phyloP scores from a whole-genome alignment of 1,140 invertebrate genomes.

The Brachionus koreanus region DNA sequence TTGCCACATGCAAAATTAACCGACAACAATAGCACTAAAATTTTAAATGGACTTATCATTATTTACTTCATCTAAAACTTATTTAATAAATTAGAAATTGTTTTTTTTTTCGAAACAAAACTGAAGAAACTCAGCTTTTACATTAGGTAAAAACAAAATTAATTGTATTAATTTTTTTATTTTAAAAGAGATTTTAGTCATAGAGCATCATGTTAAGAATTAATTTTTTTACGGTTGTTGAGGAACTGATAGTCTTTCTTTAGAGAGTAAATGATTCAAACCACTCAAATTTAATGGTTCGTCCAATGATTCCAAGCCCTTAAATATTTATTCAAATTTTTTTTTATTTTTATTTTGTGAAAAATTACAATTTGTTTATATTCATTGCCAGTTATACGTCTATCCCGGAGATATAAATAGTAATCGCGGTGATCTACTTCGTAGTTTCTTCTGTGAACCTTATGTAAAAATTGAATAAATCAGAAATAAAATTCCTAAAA shows the following conservation, averaged over 20 bases:
- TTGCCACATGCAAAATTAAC: background rate
- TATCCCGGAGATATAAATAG: constrained; percentile 36
- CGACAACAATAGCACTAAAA: background rate
- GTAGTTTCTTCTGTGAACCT: constrained; percentile 37
- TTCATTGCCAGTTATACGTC: constrained; percentile 39
- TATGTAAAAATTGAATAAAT: background rate
- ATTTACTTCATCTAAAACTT: constrained; percentile 8
- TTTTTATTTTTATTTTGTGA: background rate
- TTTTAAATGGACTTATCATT: background rate
- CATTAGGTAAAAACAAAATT: background rate
- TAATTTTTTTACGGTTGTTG: constrained; percentile 9
- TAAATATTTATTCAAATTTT: background rate
- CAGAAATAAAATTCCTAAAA: background rate
- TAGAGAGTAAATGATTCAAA: constrained; percentile 22
- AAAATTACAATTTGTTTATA: constrained; percentile 33
- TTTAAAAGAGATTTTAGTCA: constrained; percentile 7
- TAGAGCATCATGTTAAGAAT: background rate
- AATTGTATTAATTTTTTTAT: background rate
- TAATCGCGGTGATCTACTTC: constrained; percentile 38
- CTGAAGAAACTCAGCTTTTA: constrained; percentile 29
- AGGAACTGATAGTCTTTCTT: constrained; percentile 37
- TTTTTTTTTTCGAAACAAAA: background rate
- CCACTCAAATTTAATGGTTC: constrained; percentile 4
- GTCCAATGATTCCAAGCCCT: constrained; percentile 37
- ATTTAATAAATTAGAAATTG: background rate